phyloP scores from a whole-genome alignment of 2,797 vertebrate species.

The Dryobates pubescens region DNA sequence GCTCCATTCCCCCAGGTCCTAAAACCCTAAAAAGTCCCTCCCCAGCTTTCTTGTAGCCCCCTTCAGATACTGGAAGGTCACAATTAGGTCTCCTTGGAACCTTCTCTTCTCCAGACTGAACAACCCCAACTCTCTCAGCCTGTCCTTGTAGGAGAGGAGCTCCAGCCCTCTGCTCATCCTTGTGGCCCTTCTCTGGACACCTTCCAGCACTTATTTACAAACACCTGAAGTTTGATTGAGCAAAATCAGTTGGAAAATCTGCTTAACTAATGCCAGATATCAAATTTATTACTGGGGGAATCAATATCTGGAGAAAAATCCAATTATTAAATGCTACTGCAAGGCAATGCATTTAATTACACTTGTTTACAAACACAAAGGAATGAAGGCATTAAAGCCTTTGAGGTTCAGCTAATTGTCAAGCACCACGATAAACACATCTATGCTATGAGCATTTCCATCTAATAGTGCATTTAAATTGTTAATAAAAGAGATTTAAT shows the following conservation, averaged over 20 bases:
- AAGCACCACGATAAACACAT: background rate
- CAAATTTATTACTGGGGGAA: background rate
- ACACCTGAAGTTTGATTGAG: background rate
- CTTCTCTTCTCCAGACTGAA: too few relatives aligned
- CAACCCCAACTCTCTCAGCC: too few relatives aligned
- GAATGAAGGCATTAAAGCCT: background rate
- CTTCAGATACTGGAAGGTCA: too few relatives aligned
- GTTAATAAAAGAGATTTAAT: background rate
- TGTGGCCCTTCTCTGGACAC: too few relatives aligned
- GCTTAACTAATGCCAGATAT: background rate
- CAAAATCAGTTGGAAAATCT: background rate
- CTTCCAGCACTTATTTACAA: too few relatives aligned
- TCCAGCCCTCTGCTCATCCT: too few relatives aligned
- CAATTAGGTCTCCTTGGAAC: too few relatives aligned
- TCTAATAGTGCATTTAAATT: background rate
- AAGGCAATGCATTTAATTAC: background rate
- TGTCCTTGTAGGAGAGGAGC: too few relatives aligned
- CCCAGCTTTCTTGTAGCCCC: too few relatives aligned
- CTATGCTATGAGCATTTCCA: background rate
- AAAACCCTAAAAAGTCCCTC: too few relatives aligned
- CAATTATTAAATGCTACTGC: background rate
- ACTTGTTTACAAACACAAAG: background rate
- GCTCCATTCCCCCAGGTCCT: too few relatives aligned
- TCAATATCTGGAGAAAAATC: background rate
- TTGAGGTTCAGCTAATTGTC: background rate